Base-by-base conservation (phyloP, 2,113 vertebrate genomes). In the Nibea coibor region DNA sequence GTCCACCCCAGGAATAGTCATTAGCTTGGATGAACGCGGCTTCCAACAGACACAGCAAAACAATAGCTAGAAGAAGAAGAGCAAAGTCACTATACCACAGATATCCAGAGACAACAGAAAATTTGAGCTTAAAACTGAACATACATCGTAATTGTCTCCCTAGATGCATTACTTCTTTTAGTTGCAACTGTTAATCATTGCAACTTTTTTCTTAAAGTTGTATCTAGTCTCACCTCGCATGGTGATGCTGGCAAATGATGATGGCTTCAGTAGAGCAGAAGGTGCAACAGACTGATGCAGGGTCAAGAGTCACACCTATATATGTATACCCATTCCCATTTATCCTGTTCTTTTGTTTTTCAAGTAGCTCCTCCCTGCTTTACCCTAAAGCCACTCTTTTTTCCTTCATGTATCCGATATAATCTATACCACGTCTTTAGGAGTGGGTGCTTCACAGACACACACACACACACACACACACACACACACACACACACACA, bases 191-290 rank as follows among this genome's bases (percentile, higher is more conserved):
- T 43, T 28, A 17, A 28, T 24, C 1, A 10, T 9, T 72, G 26
- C 42, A 72, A 53, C 48, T 26, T 63, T 56, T 39, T 72, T 58
- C 62, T 15, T n/a, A n/a, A n/a, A n/a, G n/a, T n/a, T 22, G 22
- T 15, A 62, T 48, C 4, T 3, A n/a, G 19, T 72, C 93, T 93
- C 80, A 94, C 93, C 93, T 90, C 57, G 81, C 94, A 94, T 94
- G 65, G 65, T 84, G 79, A 65, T 17, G 80, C 43, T 80, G 80
- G 50, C 50, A 72, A 28, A 1, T 24, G 77, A 72, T 51, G 78
- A 69, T 45, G 42, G 68, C 53, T 69, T 75, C 75, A 48, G 72
- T 58, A 53, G 17, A 45, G 14, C 71, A 79, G 16, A 28, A 68
- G 50, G 16, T 74, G 81, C 17, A 26, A 66, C 11, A n/a, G 31